A percentile compares a stretch with the other conserved stretches of the same genome.
These are phyloP conservation scores for Strigamia crassipes DNA, from an alignment of 2,888 invertebrate genomes.

Conservation along the genomic window DNA sequence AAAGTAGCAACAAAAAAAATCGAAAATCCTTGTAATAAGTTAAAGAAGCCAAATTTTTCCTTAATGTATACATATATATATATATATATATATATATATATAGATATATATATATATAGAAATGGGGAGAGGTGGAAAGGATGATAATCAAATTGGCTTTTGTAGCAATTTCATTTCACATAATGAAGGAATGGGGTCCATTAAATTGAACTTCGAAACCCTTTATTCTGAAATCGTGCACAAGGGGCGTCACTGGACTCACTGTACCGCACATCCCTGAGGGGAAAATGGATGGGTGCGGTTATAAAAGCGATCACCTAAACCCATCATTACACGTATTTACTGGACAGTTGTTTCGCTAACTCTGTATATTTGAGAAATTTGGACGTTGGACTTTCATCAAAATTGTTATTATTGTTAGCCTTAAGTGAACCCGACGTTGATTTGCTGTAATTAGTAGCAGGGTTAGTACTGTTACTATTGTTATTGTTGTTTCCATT, in stretches of 20 bases:
- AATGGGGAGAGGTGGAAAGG: not conserved
- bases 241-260: slow-evolving; percentile 21
- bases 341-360: slow-evolving; percentile 96
- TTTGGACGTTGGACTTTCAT: slow-evolving; percentile 94
- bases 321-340: slow-evolving; percentile 65
- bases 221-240: slow-evolving; percentile 12
- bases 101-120: not conserved
- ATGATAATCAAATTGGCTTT: slow-evolving; percentile 12
- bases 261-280: slow-evolving; percentile 21
- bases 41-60: not conserved
- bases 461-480: slow-evolving; percentile 31
- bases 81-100: too few species aligned
- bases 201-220: slow-evolving; percentile 16
- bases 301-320: slow-evolving; percentile 6
- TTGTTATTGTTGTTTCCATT: slow-evolving; percentile 3
- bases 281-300: slow-evolving; percentile 10
- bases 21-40: not conserved
- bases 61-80: not conserved
- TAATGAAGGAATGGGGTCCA: slow-evolving; percentile 11
- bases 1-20: slow-evolving; percentile 7
- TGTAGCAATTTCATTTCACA: slow-evolving; percentile 5
- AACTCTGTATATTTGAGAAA: slow-evolving; percentile 98
- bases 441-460: slow-evolving; percentile 24
- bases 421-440: slow-evolving; percentile 6
- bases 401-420: slow-evolving; percentile 62